phyloP scores from a whole-genome alignment of 2,888 invertebrate genomes.

The Sinelater perroti region DNA sequence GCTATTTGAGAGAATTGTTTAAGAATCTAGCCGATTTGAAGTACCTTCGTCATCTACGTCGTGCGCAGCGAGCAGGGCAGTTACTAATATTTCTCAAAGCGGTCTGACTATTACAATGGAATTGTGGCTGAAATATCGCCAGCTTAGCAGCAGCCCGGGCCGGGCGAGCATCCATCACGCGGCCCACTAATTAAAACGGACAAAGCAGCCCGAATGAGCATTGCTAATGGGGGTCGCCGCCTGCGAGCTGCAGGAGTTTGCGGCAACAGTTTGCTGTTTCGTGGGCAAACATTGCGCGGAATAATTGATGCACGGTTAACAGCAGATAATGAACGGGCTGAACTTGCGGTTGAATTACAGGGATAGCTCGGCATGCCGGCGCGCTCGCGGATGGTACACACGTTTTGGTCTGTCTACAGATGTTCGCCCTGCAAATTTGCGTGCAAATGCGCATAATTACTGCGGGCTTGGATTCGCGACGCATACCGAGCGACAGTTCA shows the following conservation, averaged over 20 bases:
- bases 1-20: no score
- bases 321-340: conserved; percentile 39
- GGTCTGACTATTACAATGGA: conserved; percentile 32
- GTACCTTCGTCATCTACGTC: no score
- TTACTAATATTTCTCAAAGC: conserved; percentile 25
- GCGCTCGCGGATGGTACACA: conserved; percentile 31
- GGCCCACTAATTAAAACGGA: conserved; percentile 35
- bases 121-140: conserved; percentile 28
- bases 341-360: conserved; percentile 37
- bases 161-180: conserved; percentile 30
- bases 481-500: conserved; percentile 18
- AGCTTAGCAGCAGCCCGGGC: conserved; percentile 23
- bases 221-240: conserved; percentile 34
- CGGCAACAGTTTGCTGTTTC: conserved; percentile 39
- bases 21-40: no score
- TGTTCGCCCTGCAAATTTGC: conserved; percentile 32
- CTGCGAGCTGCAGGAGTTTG: conserved; percentile 29
- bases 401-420: conserved; percentile 35
- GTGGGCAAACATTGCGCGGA: conserved; percentile 36
- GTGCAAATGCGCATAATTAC: conserved; percentile 33
- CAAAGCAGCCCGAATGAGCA: conserved; percentile 30
- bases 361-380: conserved; percentile 29
- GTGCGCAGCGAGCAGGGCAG: no score
- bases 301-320: conserved; percentile 41
- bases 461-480: conserved; percentile 24